These are phyloP conservation scores for Sinodicranocentrus sp. DNA, from an alignment of 2,888 invertebrate species.

Conservation along the genomic window DNA sequence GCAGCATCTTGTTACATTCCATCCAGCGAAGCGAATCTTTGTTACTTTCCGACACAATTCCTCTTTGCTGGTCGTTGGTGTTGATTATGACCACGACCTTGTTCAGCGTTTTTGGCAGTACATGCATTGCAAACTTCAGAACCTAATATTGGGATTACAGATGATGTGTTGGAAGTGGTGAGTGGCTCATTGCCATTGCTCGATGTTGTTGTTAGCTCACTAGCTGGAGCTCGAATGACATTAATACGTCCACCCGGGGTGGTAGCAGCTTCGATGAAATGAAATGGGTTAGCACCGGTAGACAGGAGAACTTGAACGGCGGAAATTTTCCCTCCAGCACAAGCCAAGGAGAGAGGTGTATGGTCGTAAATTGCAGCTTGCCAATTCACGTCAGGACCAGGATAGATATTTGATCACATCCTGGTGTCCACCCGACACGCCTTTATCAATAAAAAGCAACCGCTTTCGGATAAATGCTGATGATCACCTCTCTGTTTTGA, in stretches of 20 bases:
- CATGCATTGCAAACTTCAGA: no score
- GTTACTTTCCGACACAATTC: no score
- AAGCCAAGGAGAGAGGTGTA: constrained; percentile 97
- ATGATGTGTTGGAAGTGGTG: no score
- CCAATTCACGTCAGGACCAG: constrained; percentile 88
- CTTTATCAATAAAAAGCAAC: constrained; percentile 90
- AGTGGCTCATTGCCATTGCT: no score
- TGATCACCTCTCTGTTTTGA: constrained; percentile 93
- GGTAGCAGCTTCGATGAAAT: constrained; percentile 98
- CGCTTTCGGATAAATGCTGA: constrained; percentile 98
- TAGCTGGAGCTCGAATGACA: constrained; percentile 94
- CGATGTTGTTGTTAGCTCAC: no score
- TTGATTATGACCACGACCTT: no score
- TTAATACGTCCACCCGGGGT: constrained; percentile 98
- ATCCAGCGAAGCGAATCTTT: no score
- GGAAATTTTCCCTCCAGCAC: constrained; percentile 96
- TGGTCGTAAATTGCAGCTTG: constrained; percentile 97
- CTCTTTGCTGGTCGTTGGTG: no score
- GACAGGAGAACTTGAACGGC: constrained; percentile 95
- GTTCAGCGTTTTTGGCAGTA: no score
- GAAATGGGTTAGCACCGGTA: constrained; percentile 95
- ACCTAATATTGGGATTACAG: no score
- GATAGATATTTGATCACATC: constrained; percentile 96
- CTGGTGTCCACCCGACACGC: constrained; percentile 97
- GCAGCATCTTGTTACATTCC: no score